Conservation (phyloP, 2,888 invertebrate genomes). For the Bimastos eiseni region DNA sequence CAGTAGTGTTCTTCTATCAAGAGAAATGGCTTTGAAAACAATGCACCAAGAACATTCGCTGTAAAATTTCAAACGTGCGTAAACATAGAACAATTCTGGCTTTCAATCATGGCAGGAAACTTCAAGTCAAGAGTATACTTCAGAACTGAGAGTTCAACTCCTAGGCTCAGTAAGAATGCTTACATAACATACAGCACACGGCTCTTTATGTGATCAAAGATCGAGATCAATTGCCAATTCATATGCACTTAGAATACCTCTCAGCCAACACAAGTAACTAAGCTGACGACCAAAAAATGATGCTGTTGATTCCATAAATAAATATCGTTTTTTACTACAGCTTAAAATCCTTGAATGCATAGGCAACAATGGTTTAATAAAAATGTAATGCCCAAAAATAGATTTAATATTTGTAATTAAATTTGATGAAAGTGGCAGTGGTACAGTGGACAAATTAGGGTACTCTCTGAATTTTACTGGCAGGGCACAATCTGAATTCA, state of each 20-base stretch:
- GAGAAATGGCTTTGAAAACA: too few relatives aligned
- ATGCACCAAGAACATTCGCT: too few relatives aligned
- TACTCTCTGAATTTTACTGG: too few relatives aligned
- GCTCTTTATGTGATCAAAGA: neutral
- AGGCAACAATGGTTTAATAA: too few relatives aligned
- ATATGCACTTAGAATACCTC: neutral
- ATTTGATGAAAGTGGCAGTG: too few relatives aligned
- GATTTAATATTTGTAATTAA: too few relatives aligned
- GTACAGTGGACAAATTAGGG: too few relatives aligned
- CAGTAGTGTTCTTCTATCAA: too few relatives aligned
- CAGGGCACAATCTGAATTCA: too few relatives aligned
- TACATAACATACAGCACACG: neutral
- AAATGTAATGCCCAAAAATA: too few relatives aligned
- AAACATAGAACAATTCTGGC: neutral
- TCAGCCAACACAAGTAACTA: neutral
- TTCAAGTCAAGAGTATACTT: neutral
- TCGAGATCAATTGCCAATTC: neutral
- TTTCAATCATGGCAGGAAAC: too few relatives aligned
- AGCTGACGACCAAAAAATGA: neutral
- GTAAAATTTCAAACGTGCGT: neutral
- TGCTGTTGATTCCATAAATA: neutral
- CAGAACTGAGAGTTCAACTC: neutral
- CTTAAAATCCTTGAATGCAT: too few relatives aligned
- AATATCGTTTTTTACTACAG: neutral
- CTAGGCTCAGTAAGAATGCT: neutral